Percentiles rank a stretch among this genome's conserved stretches.
These are phyloP conservation scores for Glyptemys insculpta DNA, from an alignment of 2,797 vertebrate genomes.

Conservation along the genomic window DNA sequence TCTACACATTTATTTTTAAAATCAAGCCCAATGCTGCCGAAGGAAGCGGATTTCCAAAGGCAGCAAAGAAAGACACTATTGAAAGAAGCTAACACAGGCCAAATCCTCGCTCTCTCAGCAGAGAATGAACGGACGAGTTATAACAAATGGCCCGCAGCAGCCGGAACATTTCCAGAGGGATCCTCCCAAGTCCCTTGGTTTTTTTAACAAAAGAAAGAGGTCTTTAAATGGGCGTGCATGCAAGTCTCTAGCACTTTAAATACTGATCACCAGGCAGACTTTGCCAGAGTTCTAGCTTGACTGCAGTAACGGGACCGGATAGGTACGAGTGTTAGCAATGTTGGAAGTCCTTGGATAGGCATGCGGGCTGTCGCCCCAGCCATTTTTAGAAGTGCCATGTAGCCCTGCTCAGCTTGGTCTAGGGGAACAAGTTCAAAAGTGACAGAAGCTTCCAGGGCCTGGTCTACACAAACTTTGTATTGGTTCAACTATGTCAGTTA, in stretches of 20 bases:
- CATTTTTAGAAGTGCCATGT: not conserved
- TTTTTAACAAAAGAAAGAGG: not conserved
- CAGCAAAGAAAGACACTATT: slow-evolving; percentile 60
- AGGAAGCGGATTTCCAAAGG: slow-evolving; percentile 64
- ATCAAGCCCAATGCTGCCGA: slow-evolving; percentile 6
- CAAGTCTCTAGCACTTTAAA: not conserved
- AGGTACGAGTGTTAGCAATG: not conserved
- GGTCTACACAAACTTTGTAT: not conserved
- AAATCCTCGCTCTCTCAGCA: not conserved
- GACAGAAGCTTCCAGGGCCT: not conserved
- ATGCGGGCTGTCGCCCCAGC: not conserved
- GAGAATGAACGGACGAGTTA: not conserved
- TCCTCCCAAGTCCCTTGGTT: not conserved
- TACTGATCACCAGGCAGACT: not conserved
- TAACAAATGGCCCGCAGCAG: not conserved
- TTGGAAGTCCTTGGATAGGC: not conserved
- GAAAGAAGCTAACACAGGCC: not conserved
- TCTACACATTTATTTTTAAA: slow-evolving; percentile 25
- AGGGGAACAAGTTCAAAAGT: not conserved
- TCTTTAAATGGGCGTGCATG: not conserved
- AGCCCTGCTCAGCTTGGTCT: not conserved
- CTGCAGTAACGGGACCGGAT: not conserved
- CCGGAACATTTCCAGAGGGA: not conserved
- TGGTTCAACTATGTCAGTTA: not conserved
- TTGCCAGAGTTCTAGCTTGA: not conserved